Percentiles rank a stretch among this genome's conserved stretches.
Conservation (phyloP, 2,797 vertebrate genomes). For the Hylomyscus alleni region DNA sequence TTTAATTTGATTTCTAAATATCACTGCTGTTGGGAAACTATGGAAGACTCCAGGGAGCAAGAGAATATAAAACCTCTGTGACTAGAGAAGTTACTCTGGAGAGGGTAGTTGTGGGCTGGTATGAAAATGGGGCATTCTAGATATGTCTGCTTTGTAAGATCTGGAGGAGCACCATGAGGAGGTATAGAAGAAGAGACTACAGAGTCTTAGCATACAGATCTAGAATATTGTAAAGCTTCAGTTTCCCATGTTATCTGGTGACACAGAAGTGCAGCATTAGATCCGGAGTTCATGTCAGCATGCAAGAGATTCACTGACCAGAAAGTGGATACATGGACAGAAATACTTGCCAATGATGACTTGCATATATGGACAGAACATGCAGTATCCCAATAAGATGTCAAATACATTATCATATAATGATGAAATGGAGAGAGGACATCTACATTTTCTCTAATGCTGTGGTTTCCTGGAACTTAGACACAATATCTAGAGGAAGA, state of each 20-base stretch:
- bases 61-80: neutral
- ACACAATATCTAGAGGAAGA: neutral
- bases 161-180: fast-evolving
- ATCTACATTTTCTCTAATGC: neutral
- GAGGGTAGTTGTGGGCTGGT: no score
- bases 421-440: neutral
- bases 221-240: neutral
- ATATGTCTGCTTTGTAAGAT: neutral
- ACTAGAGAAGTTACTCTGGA: neutral
- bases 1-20: constrained; percentile 51
- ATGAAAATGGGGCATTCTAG: neutral
- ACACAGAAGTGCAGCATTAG: neutral
- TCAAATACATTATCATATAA: neutral
- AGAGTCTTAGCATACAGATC: neutral
- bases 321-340: neutral
- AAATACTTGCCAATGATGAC: neutral
- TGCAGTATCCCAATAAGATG: neutral
- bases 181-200: neutral
- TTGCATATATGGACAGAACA: no score
- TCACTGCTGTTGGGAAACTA: neutral
- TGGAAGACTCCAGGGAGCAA: neutral
- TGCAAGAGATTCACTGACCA: neutral
- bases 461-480: neutral
- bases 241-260: neutral
- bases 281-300: neutral